These are phyloP conservation scores for Calliopum simillimum DNA, from an alignment of 2,888 invertebrate genomes.

Conservation along the genomic window DNA sequence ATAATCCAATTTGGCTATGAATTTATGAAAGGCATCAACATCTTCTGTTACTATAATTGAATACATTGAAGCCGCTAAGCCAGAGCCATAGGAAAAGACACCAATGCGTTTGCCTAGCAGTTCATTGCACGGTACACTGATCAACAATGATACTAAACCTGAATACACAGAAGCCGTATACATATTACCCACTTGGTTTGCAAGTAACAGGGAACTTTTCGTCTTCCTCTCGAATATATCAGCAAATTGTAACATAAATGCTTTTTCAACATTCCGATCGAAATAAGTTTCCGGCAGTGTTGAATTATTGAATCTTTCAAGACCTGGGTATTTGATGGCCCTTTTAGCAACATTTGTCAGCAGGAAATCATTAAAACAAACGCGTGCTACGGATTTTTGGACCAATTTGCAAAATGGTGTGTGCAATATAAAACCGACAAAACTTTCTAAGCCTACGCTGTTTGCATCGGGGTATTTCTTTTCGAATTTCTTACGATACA, in stretches of 20 bases:
- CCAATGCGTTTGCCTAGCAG: constrained; percentile 85
- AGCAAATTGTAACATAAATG: constrained; percentile 82
- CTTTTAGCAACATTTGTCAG: constrained; percentile 71
- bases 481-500: constrained; percentile 79
- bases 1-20: constrained; percentile 77
- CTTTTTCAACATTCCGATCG: constrained; percentile 90
- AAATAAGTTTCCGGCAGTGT: constrained; percentile 89
- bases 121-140: constrained; percentile 73
- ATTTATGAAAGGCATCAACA: constrained; percentile 71
- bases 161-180: constrained; percentile 98
- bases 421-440: constrained; percentile 91
- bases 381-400: constrained; percentile 94
- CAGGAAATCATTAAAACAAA: constrained; percentile 89
- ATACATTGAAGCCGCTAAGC: constrained; percentile 93
- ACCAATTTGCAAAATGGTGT: constrained; percentile 97
- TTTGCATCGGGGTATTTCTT: constrained; percentile 68
- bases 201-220: constrained; percentile 84
- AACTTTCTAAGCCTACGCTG: constrained; percentile 73
- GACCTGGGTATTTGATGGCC: constrained; percentile 73
- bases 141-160: constrained; percentile 87
- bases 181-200: constrained; percentile 97
- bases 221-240: constrained; percentile 84
- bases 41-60: constrained; percentile 82
- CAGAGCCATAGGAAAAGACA: constrained; percentile 98
- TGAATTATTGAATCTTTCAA: constrained; percentile 76